Percentiles rank a stretch among this genome's conserved stretches.
Conservation (phyloP, 35 echinoderm and acorn worm genomes). For the Anneissia japonica region DNA sequence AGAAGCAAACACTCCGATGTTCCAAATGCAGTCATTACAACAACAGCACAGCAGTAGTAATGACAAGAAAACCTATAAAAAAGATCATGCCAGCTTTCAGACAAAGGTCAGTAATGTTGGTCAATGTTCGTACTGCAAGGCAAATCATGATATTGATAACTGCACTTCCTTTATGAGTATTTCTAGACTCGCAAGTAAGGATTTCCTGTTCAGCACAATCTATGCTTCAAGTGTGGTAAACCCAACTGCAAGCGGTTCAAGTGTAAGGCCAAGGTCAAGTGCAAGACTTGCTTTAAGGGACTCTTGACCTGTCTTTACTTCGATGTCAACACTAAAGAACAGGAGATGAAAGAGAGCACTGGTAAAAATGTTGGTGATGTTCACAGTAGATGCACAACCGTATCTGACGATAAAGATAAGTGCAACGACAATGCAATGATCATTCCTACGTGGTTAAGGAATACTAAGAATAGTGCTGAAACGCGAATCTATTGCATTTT, state of each 20-base stretch:
- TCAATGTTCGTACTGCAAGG: not conserved
- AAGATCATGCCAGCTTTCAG: not conserved
- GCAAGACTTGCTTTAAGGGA: not conserved
- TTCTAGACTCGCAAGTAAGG: too few relatives aligned
- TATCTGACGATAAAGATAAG: not conserved
- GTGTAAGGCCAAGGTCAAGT: not conserved
- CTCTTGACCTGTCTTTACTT: not conserved
- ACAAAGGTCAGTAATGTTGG: too few relatives aligned
- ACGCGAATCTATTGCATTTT: not conserved
- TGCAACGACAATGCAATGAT: not conserved
- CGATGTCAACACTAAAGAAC: not conserved
- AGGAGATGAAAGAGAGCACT: too few relatives aligned
- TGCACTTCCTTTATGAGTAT: too few relatives aligned
- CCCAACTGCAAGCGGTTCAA: not conserved
- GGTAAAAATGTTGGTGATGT: too few relatives aligned
- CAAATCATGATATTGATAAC: not conserved
- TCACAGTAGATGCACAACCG: not conserved
- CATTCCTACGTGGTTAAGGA: not conserved
- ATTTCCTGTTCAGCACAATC: too few relatives aligned
- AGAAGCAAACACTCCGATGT: not conserved
- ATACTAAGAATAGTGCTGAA: not conserved
- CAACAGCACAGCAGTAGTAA: not conserved
- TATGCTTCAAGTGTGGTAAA: too few relatives aligned
- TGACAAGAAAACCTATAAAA: not conserved
- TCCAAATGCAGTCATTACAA: not conserved